Base-by-base conservation (phyloP, 2,888 invertebrate species). In the Leucophenga montana region DNA sequence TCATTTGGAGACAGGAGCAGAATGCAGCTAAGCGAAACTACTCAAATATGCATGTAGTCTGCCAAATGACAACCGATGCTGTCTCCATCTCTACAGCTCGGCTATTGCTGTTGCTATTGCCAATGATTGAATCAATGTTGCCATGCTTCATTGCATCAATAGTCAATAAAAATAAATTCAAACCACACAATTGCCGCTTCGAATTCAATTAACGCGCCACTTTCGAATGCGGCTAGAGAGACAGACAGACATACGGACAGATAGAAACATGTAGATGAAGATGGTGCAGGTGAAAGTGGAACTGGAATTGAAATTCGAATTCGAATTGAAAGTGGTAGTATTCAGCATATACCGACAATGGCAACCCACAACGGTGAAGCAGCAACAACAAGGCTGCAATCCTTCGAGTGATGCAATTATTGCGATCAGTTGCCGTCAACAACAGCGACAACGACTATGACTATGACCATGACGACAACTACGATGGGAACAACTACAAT, bases 171-270 rank as follows among this genome's bases (percentile, higher is more conserved):
- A 67, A 73, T 64, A 71, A 71, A 64, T 22, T 64, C 46, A 48
- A 64, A 64, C 62, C 62, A 33, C 11, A 39, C 62, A 64, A 64
- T 64, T 64, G 48, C 48, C 48, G 77, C 75, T 70, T 74, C 73
- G 74, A 76, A 81, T 79, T 83, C 83, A 82, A 78, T 83, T 83
- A 78, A 75, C 59, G 67, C 68, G n/a, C 53, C 57, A 66, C 33
- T 54, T 57, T 18, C 46, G 39, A 22, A 59, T 44, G 62, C 27
- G 27, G 27, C 46, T 18, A 44, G 39, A 18, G 9, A 39, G 11
- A 8, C 39, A 1, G 11, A 11, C 39, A 39, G 39, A 39, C 39
- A 11, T 1, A 39, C 9, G 39, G 39, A 39, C 39, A 39, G 39
- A 39, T 39, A 39, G 39, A 39, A 39, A 39, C 39, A 18, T 4